Evolutionary conservation across 2,797 vertebrate genomes (phyloP), one percentile per base, ranked within the genome.

Genomic region (Hypotaenidia philippensis): DNA sequence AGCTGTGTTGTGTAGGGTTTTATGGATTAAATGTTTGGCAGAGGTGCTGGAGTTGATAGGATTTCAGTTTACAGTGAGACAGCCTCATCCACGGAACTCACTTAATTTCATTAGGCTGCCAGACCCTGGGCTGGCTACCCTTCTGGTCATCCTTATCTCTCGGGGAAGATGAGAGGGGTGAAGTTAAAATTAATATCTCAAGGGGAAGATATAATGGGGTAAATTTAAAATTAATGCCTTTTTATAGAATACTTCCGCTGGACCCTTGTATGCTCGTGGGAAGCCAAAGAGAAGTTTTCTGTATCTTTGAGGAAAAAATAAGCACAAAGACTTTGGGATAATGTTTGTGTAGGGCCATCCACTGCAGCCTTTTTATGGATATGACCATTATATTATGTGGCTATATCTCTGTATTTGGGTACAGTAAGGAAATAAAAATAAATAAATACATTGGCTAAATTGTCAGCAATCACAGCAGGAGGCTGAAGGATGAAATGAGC

Each of bases 391-490:
- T 53, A 71, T 79, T 80, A 44, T n/a, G 12, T 57, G 53, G 9
- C n/a, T 68, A 16, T 44, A 50, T 66, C 68, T 78, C 77, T 81
- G 53, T 71, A 59, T 89, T 83, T 83, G 41, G 40, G 69, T 91
- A 75, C 27, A 77, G 53, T 68, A 90, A 83, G 55, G 55, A 88
- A 94, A 89, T 84, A 89, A 93, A 92, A 96, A 90, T 85, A 91
- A 93, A 93, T 87, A 94, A 86, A 81, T 83, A 89, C 53, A 41
- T 86, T 53, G 78, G 72, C 76, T 92, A 85, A 85, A 57, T 81
- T 91, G 84, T 92, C 87, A 93, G 89, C 94, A 93, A 87, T 93
- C 93, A 91, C 94, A 96, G 87, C 79, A 94, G 89, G 82, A 81
- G 57, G 45, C 82, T 88, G 89, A 91, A 77, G 68, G 82, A 83